These are phyloP conservation scores for Rynchops niger DNA, from an alignment of 2,113 vertebrate species.

Conservation along the genomic window DNA sequence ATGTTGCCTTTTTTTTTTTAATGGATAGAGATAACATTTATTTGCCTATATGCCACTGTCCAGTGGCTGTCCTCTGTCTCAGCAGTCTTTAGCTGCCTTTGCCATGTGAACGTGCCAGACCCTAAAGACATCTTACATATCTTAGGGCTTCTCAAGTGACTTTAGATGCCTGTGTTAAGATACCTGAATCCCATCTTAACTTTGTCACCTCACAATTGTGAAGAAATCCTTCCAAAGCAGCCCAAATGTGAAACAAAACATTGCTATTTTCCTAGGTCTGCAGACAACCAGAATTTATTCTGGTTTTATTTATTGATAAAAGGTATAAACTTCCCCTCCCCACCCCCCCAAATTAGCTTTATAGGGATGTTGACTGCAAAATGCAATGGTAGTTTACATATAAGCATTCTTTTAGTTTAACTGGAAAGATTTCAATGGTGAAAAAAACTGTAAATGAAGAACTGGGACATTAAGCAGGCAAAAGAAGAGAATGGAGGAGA, in stretches of 20 bases:
- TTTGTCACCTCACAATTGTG: background rate
- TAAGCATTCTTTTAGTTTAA: background rate
- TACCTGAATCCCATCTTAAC: background rate
- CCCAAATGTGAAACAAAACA: background rate
- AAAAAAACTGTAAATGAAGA: background rate
- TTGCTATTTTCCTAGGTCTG: background rate
- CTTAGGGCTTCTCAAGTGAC: background rate
- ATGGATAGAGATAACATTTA: background rate
- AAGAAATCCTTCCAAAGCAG: background rate
- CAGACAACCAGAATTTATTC: background rate
- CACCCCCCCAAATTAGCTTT: background rate
- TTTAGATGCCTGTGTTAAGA: background rate
- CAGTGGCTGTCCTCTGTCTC: background rate
- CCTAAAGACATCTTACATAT: background rate
- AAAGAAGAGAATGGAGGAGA: background rate
- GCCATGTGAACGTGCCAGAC: background rate
- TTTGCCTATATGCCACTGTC: background rate
- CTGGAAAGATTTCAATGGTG: background rate
- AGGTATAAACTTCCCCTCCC: background rate
- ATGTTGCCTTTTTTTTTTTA: background rate
- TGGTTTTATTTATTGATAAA: background rate
- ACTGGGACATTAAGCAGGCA: background rate
- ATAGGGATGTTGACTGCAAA: background rate
- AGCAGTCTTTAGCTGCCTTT: background rate
- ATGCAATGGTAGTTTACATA: background rate